Evolutionary conservation across 2,113 vertebrate genomes (phyloP), one percentile per base, ranked within the genome.

Genomic region (Psittacara wagleri): DNA sequence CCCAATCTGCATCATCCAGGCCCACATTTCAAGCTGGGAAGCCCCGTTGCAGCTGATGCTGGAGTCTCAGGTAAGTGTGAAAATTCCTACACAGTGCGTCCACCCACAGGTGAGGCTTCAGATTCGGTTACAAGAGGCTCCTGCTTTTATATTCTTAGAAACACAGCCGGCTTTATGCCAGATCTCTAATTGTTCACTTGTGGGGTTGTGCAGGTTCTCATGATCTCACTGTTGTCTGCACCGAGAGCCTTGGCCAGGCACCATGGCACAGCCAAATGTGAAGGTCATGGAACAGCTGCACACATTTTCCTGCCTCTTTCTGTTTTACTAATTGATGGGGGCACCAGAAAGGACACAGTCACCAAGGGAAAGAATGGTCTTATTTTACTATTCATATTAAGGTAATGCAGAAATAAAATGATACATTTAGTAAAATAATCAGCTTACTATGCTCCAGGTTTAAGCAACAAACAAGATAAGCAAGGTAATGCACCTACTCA

Each of bases 171-270:
- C 55, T 33, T 57, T n/a, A 13, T 13, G 19, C 33, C 33, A n/a
- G 33, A 20, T 59, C 55, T 59, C 55, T n/a, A 6, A 23, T 15
- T n/a, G 33, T 59, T 59, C 20, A 59, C 33, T 7, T 8, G 9
- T n/a, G 55, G 20, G 31, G 55, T n/a, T 0, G 9, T 59, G 33
- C 33, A 23, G 55, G 33, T 59, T 59, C 33, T 23, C 33, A 23
- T n/a, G 13, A n/a, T n/a, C 55, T 23, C 55, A 59, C 55, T 23
- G 57, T 15, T 59, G 33, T n/a, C 33, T 4, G 12, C 4, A 3
- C 6, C 1, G 2, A n/a, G 33, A 59, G 57, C 1, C 1, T 23
- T 23, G 8, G 57, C 33, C 33, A 59, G 57, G 33, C 9, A 6
- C 33, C 20, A 15, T 6, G 3, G 57, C 9, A 0, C 4, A 1